Evolutionary conservation across 2,797 vertebrate species (phyloP).

Genomic region (Gymnoscopelus microlampas): DNA sequence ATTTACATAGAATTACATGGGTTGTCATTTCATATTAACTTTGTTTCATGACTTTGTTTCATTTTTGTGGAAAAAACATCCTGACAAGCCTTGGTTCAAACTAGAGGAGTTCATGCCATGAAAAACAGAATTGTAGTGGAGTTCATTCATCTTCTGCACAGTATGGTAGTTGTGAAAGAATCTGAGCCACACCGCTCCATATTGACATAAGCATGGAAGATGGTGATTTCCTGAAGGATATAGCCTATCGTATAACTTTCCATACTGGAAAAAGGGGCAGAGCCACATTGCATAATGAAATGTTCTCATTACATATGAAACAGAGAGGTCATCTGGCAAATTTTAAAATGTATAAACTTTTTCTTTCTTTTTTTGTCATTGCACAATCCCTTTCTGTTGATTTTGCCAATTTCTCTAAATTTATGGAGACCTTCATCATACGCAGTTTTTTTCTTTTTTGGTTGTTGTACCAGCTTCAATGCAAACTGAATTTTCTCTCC

Average conservation of each 20-base stretch:
- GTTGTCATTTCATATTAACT: constrained; percentile 50
- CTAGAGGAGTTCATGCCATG: constrained; percentile 36
- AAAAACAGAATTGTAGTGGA: constrained; percentile 29
- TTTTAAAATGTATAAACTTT: not conserved
- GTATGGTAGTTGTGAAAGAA: constrained; percentile 27
- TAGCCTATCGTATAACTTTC: constrained; percentile 27
- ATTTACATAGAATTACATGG: constrained; percentile 55
- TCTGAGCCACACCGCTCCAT: constrained; percentile 45
- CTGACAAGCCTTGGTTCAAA: constrained; percentile 47
- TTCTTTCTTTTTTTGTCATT: constrained; percentile 28
- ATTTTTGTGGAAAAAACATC: constrained; percentile 58
- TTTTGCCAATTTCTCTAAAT: constrained; percentile 32
- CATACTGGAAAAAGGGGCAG: constrained; percentile 11
- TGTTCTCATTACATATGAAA: constrained; percentile 39
- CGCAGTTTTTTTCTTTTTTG: not conserved
- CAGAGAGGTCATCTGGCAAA: constrained; percentile 28
- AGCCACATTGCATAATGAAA: constrained; percentile 36
- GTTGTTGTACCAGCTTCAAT: constrained; percentile 46
- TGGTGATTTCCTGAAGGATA: constrained; percentile 37
- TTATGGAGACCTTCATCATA: constrained; percentile 7
- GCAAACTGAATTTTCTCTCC: constrained; percentile 52
- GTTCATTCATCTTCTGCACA: not conserved
- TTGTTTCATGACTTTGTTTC: constrained; percentile 49
- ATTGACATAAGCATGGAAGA: constrained; percentile 38
- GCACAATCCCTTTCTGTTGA: constrained; percentile 51